A percentile compares a stretch with the other conserved stretches of the same genome.
Evolutionary conservation across 2,797 vertebrate species (phyloP).

Genomic region (Acrossocheilus wenchowensis): DNA sequence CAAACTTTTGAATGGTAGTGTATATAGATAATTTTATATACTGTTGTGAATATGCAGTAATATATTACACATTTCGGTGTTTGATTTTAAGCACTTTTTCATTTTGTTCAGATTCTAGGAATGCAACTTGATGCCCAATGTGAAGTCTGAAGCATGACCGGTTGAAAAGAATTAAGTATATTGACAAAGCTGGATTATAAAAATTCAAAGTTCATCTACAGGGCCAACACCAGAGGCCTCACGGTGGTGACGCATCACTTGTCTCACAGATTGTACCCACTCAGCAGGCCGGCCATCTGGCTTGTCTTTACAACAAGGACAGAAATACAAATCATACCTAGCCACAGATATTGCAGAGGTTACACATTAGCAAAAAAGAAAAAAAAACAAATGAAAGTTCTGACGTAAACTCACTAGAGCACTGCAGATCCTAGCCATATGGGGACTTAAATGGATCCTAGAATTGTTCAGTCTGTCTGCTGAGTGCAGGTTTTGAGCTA

Average conservation of each 20-base stretch:
- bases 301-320: conserved; percentile 70
- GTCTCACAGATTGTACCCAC: conserved; percentile 75
- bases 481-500: conserved; percentile 18
- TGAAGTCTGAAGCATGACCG: not conserved
- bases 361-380: conserved; percentile 49
- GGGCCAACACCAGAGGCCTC: conserved; percentile 65
- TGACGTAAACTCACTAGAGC: conserved; percentile 13
- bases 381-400: not conserved
- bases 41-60: not conserved
- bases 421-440: conserved; percentile 30
- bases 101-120: not conserved
- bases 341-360: conserved; percentile 75
- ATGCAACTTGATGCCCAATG: not conserved
- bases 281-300: conserved; percentile 78
- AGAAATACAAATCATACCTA: conserved; percentile 72
- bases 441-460: conserved; percentile 19
- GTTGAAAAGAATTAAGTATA: not conserved
- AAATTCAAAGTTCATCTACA: not conserved
- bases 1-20: not conserved
- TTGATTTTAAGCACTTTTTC: not conserved
- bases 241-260: conserved; percentile 66
- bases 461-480: conserved; percentile 33
- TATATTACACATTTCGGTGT: not conserved
- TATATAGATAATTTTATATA: not conserved
- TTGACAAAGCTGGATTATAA: conserved; percentile 23